Conservation (phyloP, 2,113 vertebrate genomes). For the Laticauda laticaudata region DNA sequence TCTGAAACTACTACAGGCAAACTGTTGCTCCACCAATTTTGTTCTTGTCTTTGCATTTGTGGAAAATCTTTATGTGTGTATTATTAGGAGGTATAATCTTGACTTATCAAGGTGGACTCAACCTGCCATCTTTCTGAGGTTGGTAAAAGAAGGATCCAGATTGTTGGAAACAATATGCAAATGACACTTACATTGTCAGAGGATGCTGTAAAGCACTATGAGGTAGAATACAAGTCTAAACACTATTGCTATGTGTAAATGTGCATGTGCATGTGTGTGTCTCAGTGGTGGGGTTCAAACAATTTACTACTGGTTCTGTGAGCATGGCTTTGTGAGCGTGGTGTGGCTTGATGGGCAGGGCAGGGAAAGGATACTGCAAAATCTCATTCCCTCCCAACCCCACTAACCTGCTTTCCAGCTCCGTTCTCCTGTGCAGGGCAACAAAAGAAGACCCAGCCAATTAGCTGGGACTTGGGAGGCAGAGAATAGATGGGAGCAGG, state of each 20-base stretch:
- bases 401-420: no score
- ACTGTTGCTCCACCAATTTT: not conserved
- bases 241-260: not conserved
- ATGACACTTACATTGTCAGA: not conserved
- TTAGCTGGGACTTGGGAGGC: no score
- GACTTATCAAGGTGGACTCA: not conserved
- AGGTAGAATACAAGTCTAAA: not conserved
- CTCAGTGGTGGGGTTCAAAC: no score
- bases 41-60: not conserved
- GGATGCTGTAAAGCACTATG: not conserved
- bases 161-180: not conserved
- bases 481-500: no score
- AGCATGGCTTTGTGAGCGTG: no score
- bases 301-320: no score
- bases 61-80: not conserved
- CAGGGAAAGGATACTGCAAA: no score
- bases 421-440: no score
- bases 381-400: no score
- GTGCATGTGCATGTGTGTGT: not conserved
- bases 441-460: no score
- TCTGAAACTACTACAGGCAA: not conserved
- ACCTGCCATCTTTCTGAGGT: not conserved
- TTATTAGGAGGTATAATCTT: not conserved
- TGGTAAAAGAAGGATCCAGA: not conserved
- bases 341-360: no score